Base-by-base conservation (phyloP, 1,140 invertebrate genomes). In the Solenopsis fugax region DNA sequence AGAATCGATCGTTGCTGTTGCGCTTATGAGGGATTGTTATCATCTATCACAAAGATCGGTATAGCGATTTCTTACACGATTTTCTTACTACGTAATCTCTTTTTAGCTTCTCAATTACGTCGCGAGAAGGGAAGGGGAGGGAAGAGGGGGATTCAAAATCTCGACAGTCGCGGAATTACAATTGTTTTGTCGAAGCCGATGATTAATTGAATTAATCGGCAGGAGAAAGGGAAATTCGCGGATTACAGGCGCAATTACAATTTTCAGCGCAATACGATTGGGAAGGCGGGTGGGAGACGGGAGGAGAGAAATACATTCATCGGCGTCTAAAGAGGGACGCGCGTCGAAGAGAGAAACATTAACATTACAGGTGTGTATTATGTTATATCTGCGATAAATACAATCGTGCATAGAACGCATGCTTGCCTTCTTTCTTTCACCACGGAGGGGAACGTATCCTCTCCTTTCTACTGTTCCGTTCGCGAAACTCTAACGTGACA, bases 331-430 rank as follows among this genome's bases (percentile, higher is more conserved):
- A 45, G 9, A 13, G 3, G 29, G 18, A 78, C 58, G 37, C 62
- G 62, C 62, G 13, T 80, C 12, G 45, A 54, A 52, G 29, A 67
- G 62, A 80, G 48, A 80, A 52, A 80, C 48, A 41, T 52, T 69
- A 54, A 81, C 21, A 5, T 56, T 81, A 69, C 6, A 69, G 13
- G 34, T 77, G 50, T 69, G n/a, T 72, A 54, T 72, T 72, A 37
- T 69, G 1, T 71, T 71, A 81, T 54, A 81, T n/a, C 45, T 67
- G 24, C 24, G 64, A 71, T 52, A 81, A 81, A 67, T 80, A 80
- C 60, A 80, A 60, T 78, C 60, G 21, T 81, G 64, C 64, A 34
- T 52, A 69, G 21, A 71, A 71, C 37, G 56, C 24, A 54, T 54
- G 34, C 77, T 71, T 45, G 75, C 24, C 34, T 29, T 37, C 16